phyloP scores from a whole-genome alignment of 2,113 vertebrate species.

The Edolisoma coerulescens region DNA sequence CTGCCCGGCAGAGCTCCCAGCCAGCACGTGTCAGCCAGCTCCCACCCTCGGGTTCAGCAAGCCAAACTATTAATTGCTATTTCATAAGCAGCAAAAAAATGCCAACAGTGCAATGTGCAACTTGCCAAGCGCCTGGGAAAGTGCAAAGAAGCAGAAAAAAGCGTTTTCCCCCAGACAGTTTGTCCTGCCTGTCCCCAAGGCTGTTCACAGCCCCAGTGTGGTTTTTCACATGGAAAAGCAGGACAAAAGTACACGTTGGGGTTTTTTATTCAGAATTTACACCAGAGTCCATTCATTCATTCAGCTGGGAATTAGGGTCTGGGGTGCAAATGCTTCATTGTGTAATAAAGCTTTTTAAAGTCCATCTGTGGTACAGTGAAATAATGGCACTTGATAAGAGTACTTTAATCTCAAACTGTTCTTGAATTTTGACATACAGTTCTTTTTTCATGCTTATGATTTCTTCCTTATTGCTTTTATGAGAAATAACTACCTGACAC shows the following conservation, averaged over 20 bases:
- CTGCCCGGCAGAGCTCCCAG: neutral
- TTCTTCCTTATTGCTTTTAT: neutral
- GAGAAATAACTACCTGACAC: neutral
- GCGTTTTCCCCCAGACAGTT: neutral
- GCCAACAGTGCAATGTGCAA: neutral
- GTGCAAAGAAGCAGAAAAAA: neutral
- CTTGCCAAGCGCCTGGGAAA: neutral
- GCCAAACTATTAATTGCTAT: neutral
- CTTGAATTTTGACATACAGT: neutral
- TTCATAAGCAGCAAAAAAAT: neutral
- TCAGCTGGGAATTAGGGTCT: neutral
- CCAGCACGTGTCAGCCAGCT: neutral
- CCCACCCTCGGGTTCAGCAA: neutral
- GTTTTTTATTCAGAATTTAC: neutral
- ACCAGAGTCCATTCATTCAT: neutral
- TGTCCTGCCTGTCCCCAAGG: neutral
- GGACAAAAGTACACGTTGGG: neutral
- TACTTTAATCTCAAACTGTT: neutral
- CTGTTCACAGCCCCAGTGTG: neutral
- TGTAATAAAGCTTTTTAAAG: neutral
- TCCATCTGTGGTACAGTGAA: neutral
- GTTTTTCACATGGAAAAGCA: neutral
- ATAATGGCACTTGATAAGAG: neutral
- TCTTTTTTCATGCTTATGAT: neutral
- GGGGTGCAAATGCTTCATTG: neutral